Conservation (phyloP, 2,113 vertebrate species). For the Microcebus lehilahytsara region DNA sequence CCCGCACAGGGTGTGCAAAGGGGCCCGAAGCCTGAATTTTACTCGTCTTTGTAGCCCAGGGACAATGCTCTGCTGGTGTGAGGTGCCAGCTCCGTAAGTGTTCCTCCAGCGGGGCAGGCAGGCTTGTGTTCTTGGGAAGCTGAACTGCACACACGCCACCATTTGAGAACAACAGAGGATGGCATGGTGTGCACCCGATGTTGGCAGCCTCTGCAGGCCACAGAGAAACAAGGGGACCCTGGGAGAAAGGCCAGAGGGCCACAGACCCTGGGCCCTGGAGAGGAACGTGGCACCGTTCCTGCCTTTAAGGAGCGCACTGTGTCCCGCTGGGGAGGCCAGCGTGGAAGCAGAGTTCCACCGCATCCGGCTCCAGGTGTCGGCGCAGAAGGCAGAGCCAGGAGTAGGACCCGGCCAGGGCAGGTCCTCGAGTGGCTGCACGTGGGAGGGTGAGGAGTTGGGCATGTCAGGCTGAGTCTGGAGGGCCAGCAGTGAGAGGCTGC, state of each 20-base stretch:
- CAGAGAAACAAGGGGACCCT: neutral
- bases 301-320: neutral
- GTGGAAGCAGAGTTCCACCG: neutral
- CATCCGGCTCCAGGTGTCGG: no score
- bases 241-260: neutral
- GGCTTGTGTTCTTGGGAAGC: neutral
- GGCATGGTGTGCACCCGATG: accelerated
- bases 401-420: neutral
- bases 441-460: neutral
- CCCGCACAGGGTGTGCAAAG: accelerated
- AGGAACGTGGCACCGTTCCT: neutral
- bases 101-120: no score
- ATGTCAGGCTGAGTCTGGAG: neutral
- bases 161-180: neutral
- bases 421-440: neutral
- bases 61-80: neutral
- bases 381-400: neutral
- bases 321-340: neutral
- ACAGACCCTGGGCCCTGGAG: neutral
- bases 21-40: neutral
- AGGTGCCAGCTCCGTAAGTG: neutral
- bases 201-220: neutral
- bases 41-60: neutral
- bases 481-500: neutral
- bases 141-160: neutral